Evolutionary conservation across 2,113 vertebrate genomes (phyloP).

Genomic region (Eonycteris spelaea): DNA sequence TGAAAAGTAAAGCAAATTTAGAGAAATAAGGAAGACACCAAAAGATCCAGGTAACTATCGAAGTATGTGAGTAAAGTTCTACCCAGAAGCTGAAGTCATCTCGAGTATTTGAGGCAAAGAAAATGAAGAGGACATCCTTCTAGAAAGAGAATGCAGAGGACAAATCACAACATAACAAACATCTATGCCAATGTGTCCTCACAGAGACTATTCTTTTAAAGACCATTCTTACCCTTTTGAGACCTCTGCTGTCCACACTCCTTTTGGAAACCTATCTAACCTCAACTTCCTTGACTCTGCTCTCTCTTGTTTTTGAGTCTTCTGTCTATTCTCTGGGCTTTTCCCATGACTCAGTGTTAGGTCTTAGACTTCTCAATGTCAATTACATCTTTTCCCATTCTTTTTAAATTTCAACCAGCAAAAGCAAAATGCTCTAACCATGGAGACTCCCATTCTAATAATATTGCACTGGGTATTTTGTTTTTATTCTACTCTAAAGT

Average conservation of each 20-base stretch:
- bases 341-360: background rate
- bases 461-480: background rate
- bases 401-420: background rate
- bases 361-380: background rate
- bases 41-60: constrained; percentile 12
- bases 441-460: background rate
- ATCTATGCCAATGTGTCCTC: rapidly evolving
- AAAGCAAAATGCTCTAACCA: background rate
- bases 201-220: background rate
- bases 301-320: background rate
- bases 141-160: background rate
- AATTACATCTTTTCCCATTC: background rate
- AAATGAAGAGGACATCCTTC: background rate
- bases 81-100: background rate
- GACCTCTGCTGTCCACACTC: background rate
- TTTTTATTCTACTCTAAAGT: constrained; percentile 13
- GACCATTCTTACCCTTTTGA: background rate
- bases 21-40: background rate
- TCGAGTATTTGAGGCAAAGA: background rate
- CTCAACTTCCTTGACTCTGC: background rate
- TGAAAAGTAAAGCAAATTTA: background rate
- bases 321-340: background rate
- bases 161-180: background rate
- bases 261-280: background rate
- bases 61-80: background rate